Evolutionary conservation across 2,797 vertebrate genomes (phyloP), one percentile per base, ranked within the genome.

Genomic region (Malacoctenus gilli): DNA sequence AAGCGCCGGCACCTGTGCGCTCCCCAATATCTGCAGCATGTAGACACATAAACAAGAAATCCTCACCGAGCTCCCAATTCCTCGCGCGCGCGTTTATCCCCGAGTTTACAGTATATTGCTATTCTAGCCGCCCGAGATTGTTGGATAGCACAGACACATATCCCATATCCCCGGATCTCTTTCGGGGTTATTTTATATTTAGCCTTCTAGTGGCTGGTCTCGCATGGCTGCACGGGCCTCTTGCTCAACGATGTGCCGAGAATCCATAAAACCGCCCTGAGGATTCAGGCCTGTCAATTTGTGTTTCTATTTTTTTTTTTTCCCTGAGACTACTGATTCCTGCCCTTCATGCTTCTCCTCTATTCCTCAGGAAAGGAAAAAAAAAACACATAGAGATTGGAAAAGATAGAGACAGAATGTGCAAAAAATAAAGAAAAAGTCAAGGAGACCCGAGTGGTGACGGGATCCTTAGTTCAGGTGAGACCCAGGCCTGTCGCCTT

Each of bases 261-360:
- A 89, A 84, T 84, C 78, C 79, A 84, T 85, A 88, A 88, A 88
- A 76, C 75, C 44, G 38, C 76, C 80, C 65, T 4, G 48, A 73
- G 78, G 68, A 84, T 74, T 80, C 54, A 20, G 32, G 48, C 50
- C 72, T 79, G 78, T 82, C 78, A 77, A 65, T 85, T 82, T 86
- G 46, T 78, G 47, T 61, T 28, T 28, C 25, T n/a, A 28, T 46
- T 15, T 56, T 60, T 41, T 40, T 58, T 48, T 35, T 23, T 30
- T 58, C n/a, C 10, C 15, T 23, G 43, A 47, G 62, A 85, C 77
- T 75, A 75, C 86, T 49, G 77, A 85, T 83, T 85, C 55, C 63
- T 79, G 64, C 68, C 75, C 78, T 79, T 80, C 72, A 73, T 74
- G 63, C 55, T 59, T 76, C 54, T 59, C 54, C 46, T 75, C 41